These are phyloP conservation scores for Eustalomyia histrio DNA, from an alignment of 2,888 invertebrate species.

Conservation along the genomic window DNA sequence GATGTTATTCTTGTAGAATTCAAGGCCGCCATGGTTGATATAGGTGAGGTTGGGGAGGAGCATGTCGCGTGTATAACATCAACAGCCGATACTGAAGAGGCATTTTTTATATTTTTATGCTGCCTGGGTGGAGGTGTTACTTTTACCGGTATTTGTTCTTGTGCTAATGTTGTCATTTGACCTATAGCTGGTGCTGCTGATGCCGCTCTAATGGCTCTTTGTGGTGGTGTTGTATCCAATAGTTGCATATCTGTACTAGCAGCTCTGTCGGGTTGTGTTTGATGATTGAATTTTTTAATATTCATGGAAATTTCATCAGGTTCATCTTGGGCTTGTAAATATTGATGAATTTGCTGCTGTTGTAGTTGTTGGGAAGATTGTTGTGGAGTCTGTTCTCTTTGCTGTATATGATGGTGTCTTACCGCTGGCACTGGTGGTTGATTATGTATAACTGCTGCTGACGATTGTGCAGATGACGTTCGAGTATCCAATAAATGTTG, in stretches of 20 bases:
- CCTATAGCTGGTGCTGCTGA: constrained; percentile 75
- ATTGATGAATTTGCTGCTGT: constrained; percentile 44
- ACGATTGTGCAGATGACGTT: constrained; percentile 86
- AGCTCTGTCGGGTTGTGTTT: constrained; percentile 71
- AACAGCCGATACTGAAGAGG: constrained; percentile 63
- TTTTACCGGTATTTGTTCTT: constrained; percentile 60
- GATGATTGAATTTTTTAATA: constrained; percentile 70
- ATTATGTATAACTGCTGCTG: constrained; percentile 82
- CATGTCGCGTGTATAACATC: constrained; percentile 68
- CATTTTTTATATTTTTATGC: constrained; percentile 72
- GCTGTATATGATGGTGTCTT: constrained; percentile 64
- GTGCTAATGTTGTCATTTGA: constrained; percentile 48
- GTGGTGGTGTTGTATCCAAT: constrained; percentile 72
- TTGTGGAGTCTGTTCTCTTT: constrained; percentile 61
- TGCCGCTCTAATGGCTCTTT: constrained; percentile 71
- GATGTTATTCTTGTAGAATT: constrained; percentile 51
- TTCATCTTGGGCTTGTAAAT: constrained; percentile 54
- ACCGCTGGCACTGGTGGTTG: constrained; percentile 70
- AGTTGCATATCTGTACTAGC: constrained; percentile 73
- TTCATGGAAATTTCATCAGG: constrained; percentile 69
- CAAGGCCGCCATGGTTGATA: constrained; percentile 25
- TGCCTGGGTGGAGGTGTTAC: constrained; percentile 73
- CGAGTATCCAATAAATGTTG: constrained; percentile 71
- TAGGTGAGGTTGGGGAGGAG: constrained; percentile 25
- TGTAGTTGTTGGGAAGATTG: constrained; percentile 54